phyloP scores from a whole-genome alignment of 23 tunicate species.

The Clavelina lepadiformis region DNA sequence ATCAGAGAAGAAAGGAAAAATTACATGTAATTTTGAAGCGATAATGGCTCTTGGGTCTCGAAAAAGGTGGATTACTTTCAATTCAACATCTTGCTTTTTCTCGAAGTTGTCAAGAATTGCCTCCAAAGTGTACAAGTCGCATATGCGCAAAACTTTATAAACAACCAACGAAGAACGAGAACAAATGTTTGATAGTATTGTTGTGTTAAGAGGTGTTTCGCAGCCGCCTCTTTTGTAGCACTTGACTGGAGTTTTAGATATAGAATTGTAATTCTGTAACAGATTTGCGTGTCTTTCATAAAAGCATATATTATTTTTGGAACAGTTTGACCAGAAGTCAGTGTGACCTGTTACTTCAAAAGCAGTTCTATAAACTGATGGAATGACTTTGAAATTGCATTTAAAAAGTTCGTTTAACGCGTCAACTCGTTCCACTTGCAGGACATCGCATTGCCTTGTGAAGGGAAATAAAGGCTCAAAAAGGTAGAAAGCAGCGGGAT shows the following conservation, averaged over 20 bases:
- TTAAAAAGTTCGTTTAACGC: slow-evolving; percentile 15
- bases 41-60: slow-evolving; percentile 82
- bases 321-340: slow-evolving; percentile 47
- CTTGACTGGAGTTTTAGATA: background rate
- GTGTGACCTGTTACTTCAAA: slow-evolving; percentile 26
- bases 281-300: slow-evolving; percentile 26
- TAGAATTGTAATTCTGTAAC: slow-evolving; percentile 13
- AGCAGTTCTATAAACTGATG: slow-evolving; percentile 18
- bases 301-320: slow-evolving; percentile 51
- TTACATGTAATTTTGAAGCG: slow-evolving; percentile 43
- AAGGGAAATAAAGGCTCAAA: slow-evolving; percentile 83
- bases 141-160: slow-evolving; percentile 60
- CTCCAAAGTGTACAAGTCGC: slow-evolving; percentile 32
- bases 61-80: slow-evolving; percentile 52
- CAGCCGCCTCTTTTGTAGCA: slow-evolving; percentile 5
- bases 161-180: slow-evolving; percentile 14
- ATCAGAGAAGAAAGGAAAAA: background rate
- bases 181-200: slow-evolving; percentile 41
- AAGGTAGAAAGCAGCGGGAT: slow-evolving; percentile 39
- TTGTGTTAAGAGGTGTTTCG: slow-evolving; percentile 14
- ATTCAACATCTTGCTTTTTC: background rate
- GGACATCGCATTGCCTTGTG: slow-evolving; percentile 45
- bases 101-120: slow-evolving; percentile 1
- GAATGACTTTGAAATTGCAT: slow-evolving; percentile 35
- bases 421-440: slow-evolving; percentile 24